Evolutionary conservation across 2,113 vertebrate genomes (phyloP).

Genomic region (Elephantulus edwardii): DNA sequence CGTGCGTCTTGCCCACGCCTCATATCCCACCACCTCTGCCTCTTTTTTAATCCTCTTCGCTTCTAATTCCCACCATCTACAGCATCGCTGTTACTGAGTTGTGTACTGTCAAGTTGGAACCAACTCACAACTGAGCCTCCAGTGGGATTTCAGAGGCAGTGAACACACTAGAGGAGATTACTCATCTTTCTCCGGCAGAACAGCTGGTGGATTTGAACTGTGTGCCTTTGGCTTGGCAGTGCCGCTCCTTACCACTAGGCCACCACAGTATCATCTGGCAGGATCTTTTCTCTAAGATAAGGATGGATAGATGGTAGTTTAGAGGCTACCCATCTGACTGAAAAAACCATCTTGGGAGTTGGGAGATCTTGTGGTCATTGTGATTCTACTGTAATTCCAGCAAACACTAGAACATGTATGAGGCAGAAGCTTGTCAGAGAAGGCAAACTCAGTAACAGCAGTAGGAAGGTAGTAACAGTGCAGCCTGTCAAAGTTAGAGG

Average conservation of each 20-base stretch:
- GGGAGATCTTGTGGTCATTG: neutral
- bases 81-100: too few relatives aligned
- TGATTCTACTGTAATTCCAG: neutral
- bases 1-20: neutral
- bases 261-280: neutral
- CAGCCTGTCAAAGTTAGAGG: neutral
- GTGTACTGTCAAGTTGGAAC: too few relatives aligned
- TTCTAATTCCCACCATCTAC: neutral
- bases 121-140: too few relatives aligned
- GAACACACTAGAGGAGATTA: too few relatives aligned
- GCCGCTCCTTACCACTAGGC: too few relatives aligned
- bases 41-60: neutral
- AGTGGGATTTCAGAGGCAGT: too few relatives aligned
- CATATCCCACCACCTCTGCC: too few relatives aligned
- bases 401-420: neutral
- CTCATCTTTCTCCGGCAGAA: too few relatives aligned
- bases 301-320: neutral
- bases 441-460: neutral
- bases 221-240: too few relatives aligned
- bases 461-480: neutral
- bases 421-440: neutral
- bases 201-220: too few relatives aligned
- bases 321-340: neutral
- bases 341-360: neutral
- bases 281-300: neutral